Evolutionary conservation across 2,797 vertebrate species (phyloP).

Genomic region (Petrocephalus sullivani): DNA sequence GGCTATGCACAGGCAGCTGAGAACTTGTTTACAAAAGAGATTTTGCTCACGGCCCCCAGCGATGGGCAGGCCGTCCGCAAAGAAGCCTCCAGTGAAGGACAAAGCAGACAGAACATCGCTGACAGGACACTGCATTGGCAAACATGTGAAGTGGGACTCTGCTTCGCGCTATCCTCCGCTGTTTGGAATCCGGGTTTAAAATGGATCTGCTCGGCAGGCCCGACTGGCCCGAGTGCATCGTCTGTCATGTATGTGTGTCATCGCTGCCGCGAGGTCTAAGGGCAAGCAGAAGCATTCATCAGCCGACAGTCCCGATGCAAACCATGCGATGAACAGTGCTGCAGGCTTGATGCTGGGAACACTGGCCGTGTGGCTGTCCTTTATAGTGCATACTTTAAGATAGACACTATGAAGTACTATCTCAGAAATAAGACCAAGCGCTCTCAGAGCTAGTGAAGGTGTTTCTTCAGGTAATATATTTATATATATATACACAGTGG

Average conservation of each 20-base stretch:
- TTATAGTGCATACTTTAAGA: not conserved
- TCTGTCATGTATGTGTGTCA: constrained; percentile 63
- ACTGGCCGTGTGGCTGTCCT: not conserved
- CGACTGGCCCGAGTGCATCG: constrained; percentile 57
- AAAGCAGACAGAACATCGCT: not conserved
- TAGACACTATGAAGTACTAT: not conserved
- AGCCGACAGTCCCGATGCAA: constrained; percentile 62
- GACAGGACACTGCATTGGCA: not conserved
- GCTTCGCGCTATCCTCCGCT: constrained; percentile 18
- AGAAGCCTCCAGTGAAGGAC: not conserved
- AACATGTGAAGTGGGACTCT: constrained; percentile 23
- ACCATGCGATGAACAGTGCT: constrained; percentile 44
- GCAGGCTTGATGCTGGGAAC: constrained; percentile 5
- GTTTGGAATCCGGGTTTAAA: constrained; percentile 55
- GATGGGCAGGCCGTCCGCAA: not conserved
- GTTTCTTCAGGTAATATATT: not conserved
- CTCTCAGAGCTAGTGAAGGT: not conserved
- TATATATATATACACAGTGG: not conserved
- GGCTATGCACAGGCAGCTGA: constrained; percentile 27
- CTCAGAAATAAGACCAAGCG: not conserved
- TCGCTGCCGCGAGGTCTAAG: constrained; percentile 47
- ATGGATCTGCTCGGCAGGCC: constrained; percentile 53
- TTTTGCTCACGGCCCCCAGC: not conserved
- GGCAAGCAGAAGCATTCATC: constrained; percentile 50
- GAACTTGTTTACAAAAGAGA: constrained; percentile 26